Evolutionary conservation across 2,888 invertebrate species (phyloP).

Genomic region (Escarpia spicata): DNA sequence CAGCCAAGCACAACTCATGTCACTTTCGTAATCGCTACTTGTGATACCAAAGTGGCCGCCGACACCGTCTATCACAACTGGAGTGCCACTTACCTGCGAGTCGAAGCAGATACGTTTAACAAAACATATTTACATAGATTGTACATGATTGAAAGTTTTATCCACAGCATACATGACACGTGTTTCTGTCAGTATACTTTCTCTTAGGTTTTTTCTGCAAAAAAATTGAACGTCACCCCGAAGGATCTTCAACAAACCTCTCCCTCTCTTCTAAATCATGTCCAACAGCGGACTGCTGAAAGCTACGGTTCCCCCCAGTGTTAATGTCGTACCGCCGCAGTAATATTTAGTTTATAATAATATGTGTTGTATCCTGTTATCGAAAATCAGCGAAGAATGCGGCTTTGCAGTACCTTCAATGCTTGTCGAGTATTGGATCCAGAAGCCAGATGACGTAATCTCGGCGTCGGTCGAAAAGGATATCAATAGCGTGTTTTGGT

Average conservation of each 20-base stretch:
- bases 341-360: no score
- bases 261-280: no score
- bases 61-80: background rate
- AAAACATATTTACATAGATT: background rate
- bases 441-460: background rate
- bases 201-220: no score
- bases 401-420: background rate
- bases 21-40: background rate
- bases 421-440: background rate
- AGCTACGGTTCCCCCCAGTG: no score
- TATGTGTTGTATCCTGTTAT: background rate
- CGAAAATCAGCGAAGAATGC: background rate
- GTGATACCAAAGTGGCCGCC: background rate
- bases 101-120: background rate
- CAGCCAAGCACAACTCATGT: background rate
- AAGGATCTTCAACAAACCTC: no score
- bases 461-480: background rate
- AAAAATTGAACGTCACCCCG: no score
- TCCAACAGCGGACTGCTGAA: no score
- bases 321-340: no score
- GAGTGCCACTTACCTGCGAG: background rate
- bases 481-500: background rate
- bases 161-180: background rate
- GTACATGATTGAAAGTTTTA: background rate
- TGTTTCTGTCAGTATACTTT: background rate